Base-by-base conservation (phyloP, 2,797 vertebrate species). In the Okamejei kenojei region DNA sequence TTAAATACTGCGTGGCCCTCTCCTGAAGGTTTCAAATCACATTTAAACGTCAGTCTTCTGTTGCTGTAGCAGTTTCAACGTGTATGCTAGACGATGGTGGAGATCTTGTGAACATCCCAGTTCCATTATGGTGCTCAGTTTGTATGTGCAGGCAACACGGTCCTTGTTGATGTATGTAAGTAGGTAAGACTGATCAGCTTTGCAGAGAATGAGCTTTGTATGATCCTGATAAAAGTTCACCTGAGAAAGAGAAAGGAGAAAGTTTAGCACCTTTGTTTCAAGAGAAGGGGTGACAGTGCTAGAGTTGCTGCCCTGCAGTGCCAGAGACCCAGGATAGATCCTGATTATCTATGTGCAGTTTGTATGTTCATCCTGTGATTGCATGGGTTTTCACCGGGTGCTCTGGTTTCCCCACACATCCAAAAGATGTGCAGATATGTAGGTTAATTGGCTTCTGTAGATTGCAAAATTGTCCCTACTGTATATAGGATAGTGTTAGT, bases 201-300 rank as follows among this genome's bases (percentile, higher is more conserved):
- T 98, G 96, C 97, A 98, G 96, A 99, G 96, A 94, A 99, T 98
- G 94, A 99, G 96, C 95, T 99, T 99, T 32, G 98, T 99, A 95
- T 99, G 99, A 95, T 99, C 98, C 0, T 97, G 98, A 94, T 99
- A 99, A 96, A 99, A 99, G 95, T 99, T 99, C 76, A 99, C 98
- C 99, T 99, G 94, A 1, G 45, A 38, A 13, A 26, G 17, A 54
- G 7, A 26, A 38, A 21, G 9, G 54, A 9, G 1, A 7, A 73
- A 17, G n/a, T 13, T 93, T 29, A 78, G 1, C 15, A 71, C 63
- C 21, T 35, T 45, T 9, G 2, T 74, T 76, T 29, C 38, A 23
- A 65, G 8, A 32, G 19, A 13, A 10, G n/a, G 7, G 1, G 76
- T 2, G 45, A 45, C 45, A 45, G 45, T 45, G 45, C 45, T 45